Percentiles rank a stretch among this genome's conserved stretches.
These are phyloP conservation scores for Microtus pennsylvanicus DNA, from an alignment of 2,113 vertebrate species.

Conservation along the genomic window DNA sequence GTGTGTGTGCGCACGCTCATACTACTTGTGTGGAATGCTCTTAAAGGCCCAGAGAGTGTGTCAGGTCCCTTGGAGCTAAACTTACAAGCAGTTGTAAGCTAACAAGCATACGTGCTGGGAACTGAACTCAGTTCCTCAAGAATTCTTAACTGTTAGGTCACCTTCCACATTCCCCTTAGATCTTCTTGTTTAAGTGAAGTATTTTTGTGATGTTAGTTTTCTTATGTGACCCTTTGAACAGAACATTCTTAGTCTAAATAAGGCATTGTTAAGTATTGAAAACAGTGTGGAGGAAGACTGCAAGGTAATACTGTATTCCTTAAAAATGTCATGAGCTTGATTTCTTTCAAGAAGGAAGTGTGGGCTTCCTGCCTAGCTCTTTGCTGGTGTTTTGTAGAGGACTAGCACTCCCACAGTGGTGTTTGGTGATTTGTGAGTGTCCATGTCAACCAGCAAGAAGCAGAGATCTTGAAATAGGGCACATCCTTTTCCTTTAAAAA, in stretches of 20 bases:
- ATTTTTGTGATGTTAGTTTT: not conserved
- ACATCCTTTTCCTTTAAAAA: slow-evolving; percentile 8
- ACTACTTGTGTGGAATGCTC: not conserved
- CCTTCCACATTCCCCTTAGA: not conserved
- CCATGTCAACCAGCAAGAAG: not conserved
- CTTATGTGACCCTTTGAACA: slow-evolving; percentile 36
- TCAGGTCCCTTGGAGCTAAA: not conserved
- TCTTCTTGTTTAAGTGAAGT: slow-evolving; percentile 13
- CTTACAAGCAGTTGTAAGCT: not conserved
- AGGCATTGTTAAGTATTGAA: slow-evolving; percentile 55
- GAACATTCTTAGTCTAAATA: slow-evolving; percentile 58
- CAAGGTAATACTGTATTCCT: slow-evolving; percentile 60
- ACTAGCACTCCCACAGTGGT: not conserved
- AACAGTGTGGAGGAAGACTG: slow-evolving; percentile 71
- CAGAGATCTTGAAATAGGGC: not conserved
- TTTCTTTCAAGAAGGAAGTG: slow-evolving; percentile 55
- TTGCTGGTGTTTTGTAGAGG: slow-evolving; percentile 51
- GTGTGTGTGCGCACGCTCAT: rapidly evolving
- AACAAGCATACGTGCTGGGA: not conserved
- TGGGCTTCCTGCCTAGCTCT: slow-evolving; percentile 66
- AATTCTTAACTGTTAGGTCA: not conserved
- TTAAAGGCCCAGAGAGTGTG: not conserved
- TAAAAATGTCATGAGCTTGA: slow-evolving; percentile 68
- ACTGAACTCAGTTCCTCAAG: not conserved
- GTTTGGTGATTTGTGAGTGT: slow-evolving; percentile 32